Conservation (phyloP, 1,140 invertebrate genomes). For the Aphelinus atriplicis region DNA sequence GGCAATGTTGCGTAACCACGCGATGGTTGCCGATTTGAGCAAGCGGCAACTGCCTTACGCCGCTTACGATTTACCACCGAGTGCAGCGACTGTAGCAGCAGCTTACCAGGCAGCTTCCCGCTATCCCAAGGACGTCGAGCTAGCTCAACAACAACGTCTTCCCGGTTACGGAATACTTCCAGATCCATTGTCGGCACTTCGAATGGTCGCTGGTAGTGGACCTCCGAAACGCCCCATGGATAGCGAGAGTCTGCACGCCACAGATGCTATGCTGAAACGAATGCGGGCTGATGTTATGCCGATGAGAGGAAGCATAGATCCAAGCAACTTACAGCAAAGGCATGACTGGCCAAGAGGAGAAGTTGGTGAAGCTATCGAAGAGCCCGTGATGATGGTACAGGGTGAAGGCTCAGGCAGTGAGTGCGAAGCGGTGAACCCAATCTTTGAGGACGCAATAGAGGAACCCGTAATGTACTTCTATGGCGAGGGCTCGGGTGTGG, state of each 20-base stretch:
- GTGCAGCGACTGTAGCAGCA: not conserved
- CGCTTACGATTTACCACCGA: conserved; percentile 53
- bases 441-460: conserved; percentile 74
- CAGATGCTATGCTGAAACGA: conserved; percentile 52
- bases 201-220: conserved; percentile 48
- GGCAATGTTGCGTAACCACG: conserved; percentile 60
- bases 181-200: conserved; percentile 57
- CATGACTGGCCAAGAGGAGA: conserved; percentile 59
- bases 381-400: conserved; percentile 77
- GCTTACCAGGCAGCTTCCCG: conserved; percentile 49
- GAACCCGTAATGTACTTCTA: conserved; percentile 77
- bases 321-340: conserved; percentile 35
- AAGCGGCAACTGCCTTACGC: conserved; percentile 58
- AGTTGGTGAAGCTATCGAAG: conserved; percentile 76
- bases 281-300: conserved; percentile 56
- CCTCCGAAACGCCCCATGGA: conserved; percentile 57
- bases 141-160: conserved; percentile 53
- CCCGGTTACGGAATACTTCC: conserved; percentile 60
- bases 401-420: conserved; percentile 79
- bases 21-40: conserved; percentile 60
- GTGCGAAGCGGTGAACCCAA: conserved; percentile 70
- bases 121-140: conserved; percentile 26
- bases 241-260: conserved; percentile 48
- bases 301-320: conserved; percentile 51
- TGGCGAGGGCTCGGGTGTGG: conserved; percentile 77